Conservation (phyloP, 2,888 invertebrate genomes). For the Holacanthella duospinosa region DNA sequence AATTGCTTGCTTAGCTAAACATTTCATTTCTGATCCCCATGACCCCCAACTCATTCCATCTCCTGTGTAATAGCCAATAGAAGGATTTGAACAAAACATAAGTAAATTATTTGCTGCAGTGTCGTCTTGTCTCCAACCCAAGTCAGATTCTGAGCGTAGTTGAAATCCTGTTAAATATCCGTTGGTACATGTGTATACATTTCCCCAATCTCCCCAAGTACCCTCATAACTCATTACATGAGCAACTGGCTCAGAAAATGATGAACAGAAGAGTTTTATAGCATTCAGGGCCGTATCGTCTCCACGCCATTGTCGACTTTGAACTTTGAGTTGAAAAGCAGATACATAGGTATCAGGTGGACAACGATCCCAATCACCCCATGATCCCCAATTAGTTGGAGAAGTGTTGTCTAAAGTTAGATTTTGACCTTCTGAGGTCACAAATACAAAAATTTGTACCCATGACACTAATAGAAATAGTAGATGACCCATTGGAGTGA, state of each 20-base stretch:
- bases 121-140: not conserved
- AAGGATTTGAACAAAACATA: not conserved
- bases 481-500: too few relatives aligned
- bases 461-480: too few relatives aligned
- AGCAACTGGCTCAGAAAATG: not conserved
- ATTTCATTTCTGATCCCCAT: not conserved
- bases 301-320: not conserved
- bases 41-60: not conserved
- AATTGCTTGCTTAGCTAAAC: conserved; percentile 40
- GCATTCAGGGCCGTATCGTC: conserved; percentile 6
- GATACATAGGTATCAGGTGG: not conserved
- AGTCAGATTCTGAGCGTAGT: not conserved
- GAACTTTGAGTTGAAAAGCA: not conserved
- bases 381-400: conserved; percentile 1
- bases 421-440: too few relatives aligned
- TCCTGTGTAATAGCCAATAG: not conserved
- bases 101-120: not conserved
- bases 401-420: not conserved
- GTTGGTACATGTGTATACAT: not conserved
- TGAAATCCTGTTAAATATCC: not conserved
- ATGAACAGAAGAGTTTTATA: not conserved
- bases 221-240: not conserved
- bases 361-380: conserved; percentile 1
- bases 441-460: too few relatives aligned
- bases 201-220: not conserved